A percentile compares a stretch with the other conserved stretches of the same genome.
Evolutionary conservation across 1,140 invertebrate genomes (phyloP).

Genomic region (Andricus grossulariae): DNA sequence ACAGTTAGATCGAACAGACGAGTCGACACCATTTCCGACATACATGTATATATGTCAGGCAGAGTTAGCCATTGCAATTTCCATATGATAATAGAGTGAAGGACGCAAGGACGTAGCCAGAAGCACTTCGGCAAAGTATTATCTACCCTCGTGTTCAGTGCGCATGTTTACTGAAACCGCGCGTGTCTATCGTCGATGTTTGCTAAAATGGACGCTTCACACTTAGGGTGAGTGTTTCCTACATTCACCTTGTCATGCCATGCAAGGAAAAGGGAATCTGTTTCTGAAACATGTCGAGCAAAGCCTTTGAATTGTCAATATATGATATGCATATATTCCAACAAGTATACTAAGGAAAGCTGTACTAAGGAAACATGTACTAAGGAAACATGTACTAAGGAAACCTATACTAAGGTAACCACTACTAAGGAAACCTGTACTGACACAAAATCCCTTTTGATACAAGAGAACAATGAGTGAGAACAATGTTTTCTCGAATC

Average conservation of each 20-base stretch:
- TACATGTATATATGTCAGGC: background rate
- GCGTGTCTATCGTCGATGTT: background rate
- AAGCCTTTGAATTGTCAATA: too few relatives aligned
- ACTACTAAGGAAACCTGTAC: too few relatives aligned
- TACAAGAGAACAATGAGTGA: too few relatives aligned
- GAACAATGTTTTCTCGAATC: too few relatives aligned
- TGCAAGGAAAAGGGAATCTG: too few relatives aligned
- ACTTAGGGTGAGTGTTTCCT: background rate
- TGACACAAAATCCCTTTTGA: too few relatives aligned
- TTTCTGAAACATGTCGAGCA: too few relatives aligned
- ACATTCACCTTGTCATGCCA: background rate
- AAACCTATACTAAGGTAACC: too few relatives aligned
- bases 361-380: too few relatives aligned
- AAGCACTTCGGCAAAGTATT: background rate
- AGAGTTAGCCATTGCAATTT: constrained; percentile 25
- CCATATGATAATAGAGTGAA: constrained; percentile 33
- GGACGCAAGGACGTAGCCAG: background rate
- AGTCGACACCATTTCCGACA: background rate
- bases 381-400: too few relatives aligned
- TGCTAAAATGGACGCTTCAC: background rate
- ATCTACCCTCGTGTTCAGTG: background rate
- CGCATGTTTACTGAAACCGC: constrained; percentile 1
- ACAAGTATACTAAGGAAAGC: too few relatives aligned
- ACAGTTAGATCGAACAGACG: constrained; percentile 36
- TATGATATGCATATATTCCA: too few relatives aligned